A percentile compares a stretch with the other conserved stretches of the same genome.
phyloP scores from a whole-genome alignment of 2,797 vertebrate genomes.

The Borostomias antarcticus region DNA sequence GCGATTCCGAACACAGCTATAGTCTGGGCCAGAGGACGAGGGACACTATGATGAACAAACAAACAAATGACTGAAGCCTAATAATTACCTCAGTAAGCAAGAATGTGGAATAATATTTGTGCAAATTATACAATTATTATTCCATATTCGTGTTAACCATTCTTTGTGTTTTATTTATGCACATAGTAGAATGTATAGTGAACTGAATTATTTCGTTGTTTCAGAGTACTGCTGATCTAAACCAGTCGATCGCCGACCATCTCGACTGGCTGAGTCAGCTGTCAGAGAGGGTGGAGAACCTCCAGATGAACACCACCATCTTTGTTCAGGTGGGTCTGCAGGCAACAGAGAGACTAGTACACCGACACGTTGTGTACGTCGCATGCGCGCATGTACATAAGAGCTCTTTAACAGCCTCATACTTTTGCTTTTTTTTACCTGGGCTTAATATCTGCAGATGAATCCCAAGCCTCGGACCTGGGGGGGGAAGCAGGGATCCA shows the following conservation, averaged over 20 bases:
- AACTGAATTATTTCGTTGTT: constrained; percentile 7
- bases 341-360: too few species aligned
- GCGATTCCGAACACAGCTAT: too few species aligned
- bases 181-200: not conserved
- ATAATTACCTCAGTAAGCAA: too few species aligned
- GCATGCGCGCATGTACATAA: too few species aligned
- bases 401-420: too few species aligned
- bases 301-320: constrained; percentile 77
- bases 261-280: constrained; percentile 74
- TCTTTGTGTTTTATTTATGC: not conserved
- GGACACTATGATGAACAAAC: too few species aligned
- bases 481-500: constrained; percentile 64
- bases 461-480: constrained; percentile 76
- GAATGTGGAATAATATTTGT: too few species aligned
- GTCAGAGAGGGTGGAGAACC: constrained; percentile 74
- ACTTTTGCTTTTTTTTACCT: too few species aligned
- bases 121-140: not conserved
- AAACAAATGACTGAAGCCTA: too few species aligned
- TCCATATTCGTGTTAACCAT: not conserved
- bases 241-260: constrained; percentile 72
- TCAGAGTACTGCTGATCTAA: constrained; percentile 68
- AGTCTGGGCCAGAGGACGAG: too few species aligned
- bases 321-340: constrained; percentile 75
- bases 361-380: too few species aligned
- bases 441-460: constrained; percentile 61